Evolutionary conservation across 2,113 vertebrate genomes (phyloP).

Genomic region (Pangasianodon gigas): DNA sequence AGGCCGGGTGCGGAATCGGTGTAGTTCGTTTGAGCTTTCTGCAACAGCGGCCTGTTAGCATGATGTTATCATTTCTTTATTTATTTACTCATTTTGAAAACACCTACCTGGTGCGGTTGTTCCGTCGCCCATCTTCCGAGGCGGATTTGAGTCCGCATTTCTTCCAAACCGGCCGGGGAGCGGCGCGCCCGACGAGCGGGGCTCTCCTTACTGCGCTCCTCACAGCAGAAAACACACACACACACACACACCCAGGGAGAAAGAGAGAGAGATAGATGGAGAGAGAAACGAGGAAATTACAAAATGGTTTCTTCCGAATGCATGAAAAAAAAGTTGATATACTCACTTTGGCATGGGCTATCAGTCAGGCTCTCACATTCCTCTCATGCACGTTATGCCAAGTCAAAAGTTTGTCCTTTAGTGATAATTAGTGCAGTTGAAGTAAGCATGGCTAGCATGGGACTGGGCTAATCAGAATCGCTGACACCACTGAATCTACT

Average conservation of each 20-base stretch:
- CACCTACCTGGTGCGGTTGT: slow-evolving; percentile 68
- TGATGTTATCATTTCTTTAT: too few relatives aligned
- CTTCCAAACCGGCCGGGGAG: slow-evolving; percentile 39
- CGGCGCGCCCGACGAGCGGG: slow-evolving; percentile 46
- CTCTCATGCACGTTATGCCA: not conserved
- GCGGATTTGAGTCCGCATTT: slow-evolving; percentile 49
- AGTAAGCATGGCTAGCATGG: slow-evolving; percentile 25
- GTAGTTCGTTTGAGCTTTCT: slow-evolving; percentile 37
- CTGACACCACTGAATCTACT: slow-evolving; percentile 41
- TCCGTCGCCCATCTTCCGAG: slow-evolving; percentile 67
- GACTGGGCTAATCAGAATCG: slow-evolving; percentile 35
- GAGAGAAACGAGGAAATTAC: slow-evolving; percentile 53
- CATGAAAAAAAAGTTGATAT: slow-evolving; percentile 63
- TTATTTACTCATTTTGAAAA: not conserved
- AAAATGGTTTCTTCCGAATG: slow-evolving; percentile 77
- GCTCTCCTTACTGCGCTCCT: slow-evolving; percentile 63
- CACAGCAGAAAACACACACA: slow-evolving; percentile 30
- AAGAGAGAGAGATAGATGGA: not conserved
- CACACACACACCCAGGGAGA: not conserved
- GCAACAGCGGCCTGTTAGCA: not conserved
- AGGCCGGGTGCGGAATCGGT: slow-evolving; percentile 48
- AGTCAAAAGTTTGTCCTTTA: slow-evolving; percentile 8
- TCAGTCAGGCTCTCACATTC: slow-evolving; percentile 1
- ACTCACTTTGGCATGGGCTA: slow-evolving; percentile 7
- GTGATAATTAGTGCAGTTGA: slow-evolving; percentile 1